Evolutionary conservation across 2,888 invertebrate species (phyloP).

Genomic region (Zelleria hepariella): DNA sequence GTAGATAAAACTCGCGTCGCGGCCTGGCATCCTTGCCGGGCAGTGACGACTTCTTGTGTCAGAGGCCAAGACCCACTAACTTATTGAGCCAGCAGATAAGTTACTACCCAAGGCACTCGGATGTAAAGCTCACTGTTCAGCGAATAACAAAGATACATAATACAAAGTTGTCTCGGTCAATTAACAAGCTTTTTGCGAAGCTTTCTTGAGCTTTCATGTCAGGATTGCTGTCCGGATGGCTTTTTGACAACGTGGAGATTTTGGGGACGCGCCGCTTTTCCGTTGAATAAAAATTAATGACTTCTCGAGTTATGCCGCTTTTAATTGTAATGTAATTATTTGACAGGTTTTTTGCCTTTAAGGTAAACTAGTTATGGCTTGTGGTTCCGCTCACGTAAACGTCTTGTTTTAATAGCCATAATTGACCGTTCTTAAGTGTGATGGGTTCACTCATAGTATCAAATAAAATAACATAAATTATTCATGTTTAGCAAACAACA

Average conservation of each 20-base stretch:
- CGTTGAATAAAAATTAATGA: not conserved
- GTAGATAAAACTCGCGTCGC: too few species aligned
- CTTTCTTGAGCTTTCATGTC: not conserved
- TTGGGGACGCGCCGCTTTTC: not conserved
- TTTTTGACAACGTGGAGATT: not conserved
- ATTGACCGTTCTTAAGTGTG: too few species aligned
- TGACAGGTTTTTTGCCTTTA: not conserved
- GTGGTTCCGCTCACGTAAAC: not conserved
- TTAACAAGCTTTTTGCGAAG: not conserved
- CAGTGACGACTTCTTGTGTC: too few species aligned
- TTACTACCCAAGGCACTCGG: too few species aligned
- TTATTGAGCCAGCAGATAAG: too few species aligned
- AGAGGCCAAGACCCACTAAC: too few species aligned
- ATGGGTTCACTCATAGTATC: too few species aligned
- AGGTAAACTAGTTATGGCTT: too few species aligned
- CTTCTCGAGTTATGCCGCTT: not conserved
- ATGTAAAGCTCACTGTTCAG: not conserved
- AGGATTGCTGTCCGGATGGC: not conserved
- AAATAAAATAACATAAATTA: not conserved
- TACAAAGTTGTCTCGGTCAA: not conserved
- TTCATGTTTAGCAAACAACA: not conserved
- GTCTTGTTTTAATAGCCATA: not conserved
- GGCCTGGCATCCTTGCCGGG: too few species aligned
- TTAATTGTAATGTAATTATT: not conserved
- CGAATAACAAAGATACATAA: not conserved